A percentile compares a stretch with the other conserved stretches of the same genome.
phyloP scores from a whole-genome alignment of 2,888 invertebrate species.

The Sminthurinus aureus region DNA sequence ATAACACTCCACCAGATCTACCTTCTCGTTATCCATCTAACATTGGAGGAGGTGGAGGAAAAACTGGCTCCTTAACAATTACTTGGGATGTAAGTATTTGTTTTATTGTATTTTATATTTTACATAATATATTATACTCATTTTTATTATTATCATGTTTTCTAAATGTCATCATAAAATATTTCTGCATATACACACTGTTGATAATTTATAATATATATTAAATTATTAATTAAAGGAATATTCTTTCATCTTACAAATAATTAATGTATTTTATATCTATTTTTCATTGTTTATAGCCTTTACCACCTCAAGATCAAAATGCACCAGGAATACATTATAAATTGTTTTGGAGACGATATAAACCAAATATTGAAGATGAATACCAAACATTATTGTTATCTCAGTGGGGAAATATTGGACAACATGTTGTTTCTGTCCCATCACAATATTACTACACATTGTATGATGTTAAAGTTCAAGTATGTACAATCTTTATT shows the following conservation, averaged over 20 bases:
- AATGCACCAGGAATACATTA: slow-evolving; percentile 91
- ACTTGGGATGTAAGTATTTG: slow-evolving; percentile 73
- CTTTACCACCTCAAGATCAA: slow-evolving; percentile 78
- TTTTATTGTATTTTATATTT: no score
- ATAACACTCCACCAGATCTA: slow-evolving; percentile 80
- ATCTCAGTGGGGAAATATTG: slow-evolving; percentile 77
- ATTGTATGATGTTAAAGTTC: slow-evolving; percentile 84
- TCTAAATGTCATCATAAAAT: neutral
- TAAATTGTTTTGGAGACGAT: slow-evolving; percentile 84
- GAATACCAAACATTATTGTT: slow-evolving; percentile 79
- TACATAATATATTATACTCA: neutral
- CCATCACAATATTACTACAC: slow-evolving; percentile 79
- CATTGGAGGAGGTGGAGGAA: slow-evolving; percentile 93
- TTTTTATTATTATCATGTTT: neutral
- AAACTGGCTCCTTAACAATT: slow-evolving; percentile 92
- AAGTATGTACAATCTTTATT: slow-evolving; percentile 64
- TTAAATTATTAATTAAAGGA: no score
- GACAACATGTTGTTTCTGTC: slow-evolving; percentile 80
- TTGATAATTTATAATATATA: no score
- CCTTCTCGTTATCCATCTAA: slow-evolving; percentile 81
- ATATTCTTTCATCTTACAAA: neutral
- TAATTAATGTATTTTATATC: slow-evolving; percentile 7
- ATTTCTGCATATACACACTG: no score
- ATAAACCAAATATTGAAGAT: slow-evolving; percentile 70
- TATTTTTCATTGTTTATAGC: slow-evolving; percentile 63